Base-by-base conservation (phyloP, 2,113 vertebrate species). In the Petrocephalus zakoni region DNA sequence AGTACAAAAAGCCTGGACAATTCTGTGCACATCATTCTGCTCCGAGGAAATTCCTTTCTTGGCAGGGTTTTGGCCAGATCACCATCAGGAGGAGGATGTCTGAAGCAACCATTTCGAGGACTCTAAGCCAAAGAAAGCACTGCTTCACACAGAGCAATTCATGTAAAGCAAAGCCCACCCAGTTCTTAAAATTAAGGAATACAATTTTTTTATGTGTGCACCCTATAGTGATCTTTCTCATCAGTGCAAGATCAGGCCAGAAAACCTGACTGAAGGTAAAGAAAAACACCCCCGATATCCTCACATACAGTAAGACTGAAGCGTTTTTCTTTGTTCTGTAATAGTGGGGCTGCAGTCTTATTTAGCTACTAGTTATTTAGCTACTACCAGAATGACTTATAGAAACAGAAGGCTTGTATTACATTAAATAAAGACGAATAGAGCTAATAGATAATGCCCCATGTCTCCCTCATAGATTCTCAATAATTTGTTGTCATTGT, bases 211-310 rank as follows among this genome's bases (percentile, higher is more conserved):
- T n/a, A n/a, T 55, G 25, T 29, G 78, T 47, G 51, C 21, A 46
- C 68, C 68, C 29, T 56, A 72, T 81, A 49, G 87, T 88, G 29
- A 88, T 52, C 55, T 81, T 64, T 78, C 72, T 88, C 29, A 55
- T 88, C 87, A 56, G 10, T 42, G 49, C 29, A 68, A 78, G 29
- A 25, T 19, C 29, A 72, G 64, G 64, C n/a, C 29, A 13, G n/a
- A 25, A 72, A 29, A 68, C 61, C n/a, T 25, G 25, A 10, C 37
- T n/a, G 42, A 29, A 87, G 72, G 22, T 9, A 68, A 87, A n/a
- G 29, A 64, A 72, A 87, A 68, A 72, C 29, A 17, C 34, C 11
- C 56, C 53, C 55, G 25, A 2, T 21, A 34, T 51, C 22, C 11
- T 75, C 4, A 75, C 13, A 42, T 3, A 42, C 42, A 42, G 42